These are phyloP conservation scores for Netelia fuscicornis DNA, from an alignment of 2,888 invertebrate species.

Conservation along the genomic window DNA sequence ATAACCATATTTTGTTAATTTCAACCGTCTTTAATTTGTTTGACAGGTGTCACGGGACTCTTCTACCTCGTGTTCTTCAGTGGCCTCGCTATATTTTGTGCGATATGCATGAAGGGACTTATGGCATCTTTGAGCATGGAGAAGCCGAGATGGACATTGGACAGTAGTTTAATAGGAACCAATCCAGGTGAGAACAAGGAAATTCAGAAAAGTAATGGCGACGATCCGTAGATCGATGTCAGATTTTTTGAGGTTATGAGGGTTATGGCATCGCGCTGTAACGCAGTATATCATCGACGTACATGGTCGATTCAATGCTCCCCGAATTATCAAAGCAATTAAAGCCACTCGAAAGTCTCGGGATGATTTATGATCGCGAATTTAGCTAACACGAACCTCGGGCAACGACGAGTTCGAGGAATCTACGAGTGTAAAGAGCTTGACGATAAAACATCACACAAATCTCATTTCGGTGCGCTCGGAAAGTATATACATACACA, in stretches of 20 bases:
- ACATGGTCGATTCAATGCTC: slow-evolving; percentile 7
- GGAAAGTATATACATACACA: slow-evolving; percentile 6
- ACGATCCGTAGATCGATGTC: neutral
- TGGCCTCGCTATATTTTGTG: slow-evolving; percentile 93
- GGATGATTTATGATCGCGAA: slow-evolving; percentile 43
- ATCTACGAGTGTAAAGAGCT: neutral
- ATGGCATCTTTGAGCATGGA: slow-evolving; percentile 89
- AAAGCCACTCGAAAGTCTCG: slow-evolving; percentile 16
- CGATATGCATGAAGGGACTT: slow-evolving; percentile 94
- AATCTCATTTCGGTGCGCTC: slow-evolving; percentile 36
- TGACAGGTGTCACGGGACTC: slow-evolving; percentile 90
- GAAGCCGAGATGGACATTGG: slow-evolving; percentile 92
- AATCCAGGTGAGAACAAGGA: slow-evolving; percentile 87
- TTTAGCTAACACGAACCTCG: slow-evolving; percentile 39
- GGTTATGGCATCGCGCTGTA: neutral
- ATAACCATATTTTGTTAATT: slow-evolving; percentile 50
- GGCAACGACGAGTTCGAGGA: slow-evolving; percentile 27
- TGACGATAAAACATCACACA: slow-evolving; percentile 18
- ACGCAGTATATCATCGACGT: neutral
- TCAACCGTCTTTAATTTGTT: neutral
- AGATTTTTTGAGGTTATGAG: neutral
- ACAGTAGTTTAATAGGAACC: slow-evolving; percentile 91
- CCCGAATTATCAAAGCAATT: slow-evolving; percentile 28
- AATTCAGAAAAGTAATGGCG: neutral
- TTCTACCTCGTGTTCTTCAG: slow-evolving; percentile 97